A percentile compares a stretch with the other conserved stretches of the same genome.
phyloP scores from a whole-genome alignment of 2,797 vertebrate genomes.

The Pipistrellus pipistrellus region DNA sequence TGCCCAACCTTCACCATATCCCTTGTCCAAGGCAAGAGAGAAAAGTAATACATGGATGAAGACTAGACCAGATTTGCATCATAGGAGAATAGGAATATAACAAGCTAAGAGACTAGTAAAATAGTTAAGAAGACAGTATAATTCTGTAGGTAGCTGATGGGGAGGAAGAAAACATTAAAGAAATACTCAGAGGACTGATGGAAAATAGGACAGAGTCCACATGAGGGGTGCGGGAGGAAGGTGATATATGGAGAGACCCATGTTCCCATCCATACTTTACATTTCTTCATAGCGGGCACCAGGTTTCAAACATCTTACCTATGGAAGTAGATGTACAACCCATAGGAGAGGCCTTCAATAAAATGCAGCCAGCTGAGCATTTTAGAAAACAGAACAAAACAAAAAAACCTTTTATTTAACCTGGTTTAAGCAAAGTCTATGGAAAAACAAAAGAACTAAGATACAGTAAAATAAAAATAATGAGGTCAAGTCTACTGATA shows the following conservation, averaged over 20 bases:
- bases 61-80: background rate
- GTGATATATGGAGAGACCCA: background rate
- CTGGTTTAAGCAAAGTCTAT: background rate
- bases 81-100: no score
- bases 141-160: background rate
- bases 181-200: background rate
- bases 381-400: background rate
- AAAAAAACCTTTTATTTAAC: background rate
- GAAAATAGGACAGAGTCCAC: background rate
- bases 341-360: background rate
- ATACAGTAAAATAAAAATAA: background rate
- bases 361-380: background rate
- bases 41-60: background rate
- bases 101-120: background rate
- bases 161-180: background rate
- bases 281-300: background rate
- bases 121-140: background rate
- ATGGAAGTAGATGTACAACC: background rate
- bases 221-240: background rate
- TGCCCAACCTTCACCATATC: background rate
- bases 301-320: background rate
- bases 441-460: background rate
- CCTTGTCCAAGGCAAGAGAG: background rate
- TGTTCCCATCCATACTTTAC: background rate
- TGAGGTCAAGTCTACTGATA: background rate